Base-by-base conservation (phyloP, 1,140 invertebrate genomes). In the Drosophila pseudoobscura region DNA sequence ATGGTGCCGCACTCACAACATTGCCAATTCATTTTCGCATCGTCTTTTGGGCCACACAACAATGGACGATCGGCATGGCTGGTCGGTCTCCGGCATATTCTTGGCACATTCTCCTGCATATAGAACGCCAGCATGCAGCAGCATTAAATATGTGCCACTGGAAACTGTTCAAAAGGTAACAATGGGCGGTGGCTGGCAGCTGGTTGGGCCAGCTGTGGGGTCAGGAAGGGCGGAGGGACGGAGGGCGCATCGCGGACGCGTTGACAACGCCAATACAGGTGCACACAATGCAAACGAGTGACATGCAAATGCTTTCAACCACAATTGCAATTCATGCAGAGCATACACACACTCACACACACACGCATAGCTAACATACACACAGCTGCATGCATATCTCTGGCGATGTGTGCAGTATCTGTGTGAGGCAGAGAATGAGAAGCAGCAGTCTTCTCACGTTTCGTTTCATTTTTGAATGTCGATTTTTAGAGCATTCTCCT, bases 281-380 rank as follows among this genome's bases (percentile, higher is more conserved):
- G 82, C 59, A 56, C 83, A 75, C 78, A 82, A 82, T 88, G 78
- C 78, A 75, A 82, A 79, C 75, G 83, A 88, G 71, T 83, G 83
- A 88, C 83, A 89, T 88, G 83, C 84, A 88, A 88, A 89, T 88
- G 83, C 83, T 88, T 88, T 88, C 78, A 88, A 88, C 83, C 88
- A 88, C 83, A 88, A 88, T 83, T 87, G 78, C 83, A 87, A 78
- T 75, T 87, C 75, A 88, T 88, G 71, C 83, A 78, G 64, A 29
- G 8, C 46, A 35, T 35, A 13, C 56, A 71, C 60, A 63, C 51
- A 45, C 44, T 35, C 47, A 43, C 50, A 45, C 63, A 13, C 60
- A 63, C 55, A 50, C 41, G 29, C 45, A 49, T 50, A 45, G 54
- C 13, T 43, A 24, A 9, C 43, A 46, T 44, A 49, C 49, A 55